Evolutionary conservation across 2,888 invertebrate genomes (phyloP).

Genomic region (Harmothoe impar): DNA sequence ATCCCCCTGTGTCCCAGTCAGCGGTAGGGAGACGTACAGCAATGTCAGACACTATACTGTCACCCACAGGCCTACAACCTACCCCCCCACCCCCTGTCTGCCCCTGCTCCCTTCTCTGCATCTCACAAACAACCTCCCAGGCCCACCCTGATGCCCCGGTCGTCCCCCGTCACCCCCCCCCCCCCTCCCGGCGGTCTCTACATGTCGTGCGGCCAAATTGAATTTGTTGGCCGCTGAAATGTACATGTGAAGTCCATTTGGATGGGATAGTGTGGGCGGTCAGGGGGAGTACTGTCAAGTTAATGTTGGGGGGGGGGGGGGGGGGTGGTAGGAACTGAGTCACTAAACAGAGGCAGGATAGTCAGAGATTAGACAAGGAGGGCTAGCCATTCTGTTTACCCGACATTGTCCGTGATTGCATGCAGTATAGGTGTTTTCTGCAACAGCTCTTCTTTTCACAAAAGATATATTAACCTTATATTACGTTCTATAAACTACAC

Average conservation of each 20-base stretch:
- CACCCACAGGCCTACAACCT: background rate
- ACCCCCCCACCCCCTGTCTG: background rate
- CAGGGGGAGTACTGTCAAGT: too few species aligned
- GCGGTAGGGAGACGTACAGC: too few species aligned
- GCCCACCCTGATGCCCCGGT: background rate
- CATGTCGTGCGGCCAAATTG: slow-evolving; percentile 55
- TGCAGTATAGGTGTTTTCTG: too few species aligned
- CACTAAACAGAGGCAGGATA: background rate
- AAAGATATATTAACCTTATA: too few species aligned
- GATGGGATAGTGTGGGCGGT: background rate
- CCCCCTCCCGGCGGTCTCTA: background rate
- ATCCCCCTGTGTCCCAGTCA: too few species aligned
- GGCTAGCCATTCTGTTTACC: too few species aligned
- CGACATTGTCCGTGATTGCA: too few species aligned
- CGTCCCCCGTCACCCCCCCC: background rate
- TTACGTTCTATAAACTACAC: too few species aligned
- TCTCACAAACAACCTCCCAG: background rate
- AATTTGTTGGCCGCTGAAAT: slow-evolving; percentile 59
- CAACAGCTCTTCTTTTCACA: too few species aligned
- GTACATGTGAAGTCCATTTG: slow-evolving; percentile 60
- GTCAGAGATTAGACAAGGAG: too few species aligned
- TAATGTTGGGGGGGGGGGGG: slow-evolving; percentile 20
- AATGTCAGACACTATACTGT: too few species aligned
- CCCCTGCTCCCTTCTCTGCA: background rate
- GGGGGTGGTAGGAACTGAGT: background rate